Conservation (phyloP, 2,797 vertebrate species). For the Melanotaenia boesemani region DNA sequence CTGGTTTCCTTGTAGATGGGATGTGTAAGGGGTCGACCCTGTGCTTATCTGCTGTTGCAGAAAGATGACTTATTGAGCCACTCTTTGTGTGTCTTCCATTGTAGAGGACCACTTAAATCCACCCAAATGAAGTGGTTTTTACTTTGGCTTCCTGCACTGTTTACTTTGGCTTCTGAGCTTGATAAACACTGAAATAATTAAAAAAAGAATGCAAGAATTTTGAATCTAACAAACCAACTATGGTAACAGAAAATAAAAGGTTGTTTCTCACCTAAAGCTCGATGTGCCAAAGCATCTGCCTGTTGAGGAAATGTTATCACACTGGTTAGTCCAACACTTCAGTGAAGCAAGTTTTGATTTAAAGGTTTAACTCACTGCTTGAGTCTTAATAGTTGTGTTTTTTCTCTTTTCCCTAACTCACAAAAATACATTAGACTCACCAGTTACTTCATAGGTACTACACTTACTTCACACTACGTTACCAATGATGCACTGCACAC, state of each 20-base stretch:
- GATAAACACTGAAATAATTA: background rate
- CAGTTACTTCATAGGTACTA: too few species aligned
- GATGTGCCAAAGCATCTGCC: background rate
- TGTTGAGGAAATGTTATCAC: background rate
- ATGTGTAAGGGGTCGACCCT: conserved; percentile 50
- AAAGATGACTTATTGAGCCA: conserved; percentile 37
- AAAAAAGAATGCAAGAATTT: background rate
- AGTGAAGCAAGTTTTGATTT: too few species aligned
- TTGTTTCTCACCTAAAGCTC: background rate
- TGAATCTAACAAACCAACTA: background rate
- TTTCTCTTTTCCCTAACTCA: too few species aligned
- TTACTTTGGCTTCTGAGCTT: background rate
- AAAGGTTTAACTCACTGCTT: too few species aligned
- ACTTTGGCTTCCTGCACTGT: background rate
- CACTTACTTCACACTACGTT: too few species aligned
- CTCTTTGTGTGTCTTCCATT: conserved; percentile 32
- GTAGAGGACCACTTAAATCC: conserved; percentile 17
- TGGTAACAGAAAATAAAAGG: background rate
- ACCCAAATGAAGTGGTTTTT: background rate
- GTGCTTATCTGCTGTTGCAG: conserved; percentile 74
- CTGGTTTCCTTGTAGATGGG: conserved; percentile 43
- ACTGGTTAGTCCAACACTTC: too few species aligned
- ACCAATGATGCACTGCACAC: too few species aligned
- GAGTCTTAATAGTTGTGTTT: too few species aligned
- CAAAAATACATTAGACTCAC: too few species aligned